These are phyloP conservation scores for Caenorhabditis macrosperma DNA, from an alignment of 2,888 invertebrate species.

Conservation along the genomic window DNA sequence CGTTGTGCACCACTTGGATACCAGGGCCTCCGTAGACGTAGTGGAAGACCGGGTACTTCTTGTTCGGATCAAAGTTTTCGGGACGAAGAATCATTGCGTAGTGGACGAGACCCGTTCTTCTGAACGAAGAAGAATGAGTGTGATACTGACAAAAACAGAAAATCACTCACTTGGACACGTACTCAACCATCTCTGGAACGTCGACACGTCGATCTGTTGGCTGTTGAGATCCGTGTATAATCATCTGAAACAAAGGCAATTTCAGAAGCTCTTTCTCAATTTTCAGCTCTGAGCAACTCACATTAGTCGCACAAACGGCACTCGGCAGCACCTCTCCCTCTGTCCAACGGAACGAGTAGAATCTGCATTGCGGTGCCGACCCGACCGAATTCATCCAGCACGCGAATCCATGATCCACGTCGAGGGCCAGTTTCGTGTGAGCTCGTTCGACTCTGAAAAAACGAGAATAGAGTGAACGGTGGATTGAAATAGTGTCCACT, in stretches of 20 bases:
- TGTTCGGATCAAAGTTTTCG: constrained; percentile 36
- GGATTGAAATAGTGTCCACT: constrained; percentile 13
- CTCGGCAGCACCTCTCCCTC: constrained; percentile 36
- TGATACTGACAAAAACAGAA: background rate
- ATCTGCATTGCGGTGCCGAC: constrained; percentile 66
- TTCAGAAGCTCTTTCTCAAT: too few relatives aligned
- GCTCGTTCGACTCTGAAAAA: constrained; percentile 59
- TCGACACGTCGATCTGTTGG: background rate
- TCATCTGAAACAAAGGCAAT: constrained; percentile 1
- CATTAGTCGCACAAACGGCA: constrained; percentile 21
- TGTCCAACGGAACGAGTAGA: constrained; percentile 37
- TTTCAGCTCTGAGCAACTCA: too few relatives aligned
- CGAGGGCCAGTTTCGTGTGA: constrained; percentile 59
- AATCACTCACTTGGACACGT: constrained; percentile 40
- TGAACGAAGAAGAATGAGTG: background rate
- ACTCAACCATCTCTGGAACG: constrained; percentile 56
- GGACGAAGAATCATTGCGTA: constrained; percentile 64
- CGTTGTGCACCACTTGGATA: constrained; percentile 95
- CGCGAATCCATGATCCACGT: constrained; percentile 72
- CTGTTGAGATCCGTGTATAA: background rate
- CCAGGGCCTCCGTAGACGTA: constrained; percentile 99
- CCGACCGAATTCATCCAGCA: constrained; percentile 69
- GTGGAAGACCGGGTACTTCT: constrained; percentile 87
- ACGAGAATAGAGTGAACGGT: background rate
- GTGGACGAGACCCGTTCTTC: constrained; percentile 49